These are phyloP conservation scores for Actinia equina DNA, from an alignment of 64 coral and sea anemone species.

Conservation along the genomic window DNA sequence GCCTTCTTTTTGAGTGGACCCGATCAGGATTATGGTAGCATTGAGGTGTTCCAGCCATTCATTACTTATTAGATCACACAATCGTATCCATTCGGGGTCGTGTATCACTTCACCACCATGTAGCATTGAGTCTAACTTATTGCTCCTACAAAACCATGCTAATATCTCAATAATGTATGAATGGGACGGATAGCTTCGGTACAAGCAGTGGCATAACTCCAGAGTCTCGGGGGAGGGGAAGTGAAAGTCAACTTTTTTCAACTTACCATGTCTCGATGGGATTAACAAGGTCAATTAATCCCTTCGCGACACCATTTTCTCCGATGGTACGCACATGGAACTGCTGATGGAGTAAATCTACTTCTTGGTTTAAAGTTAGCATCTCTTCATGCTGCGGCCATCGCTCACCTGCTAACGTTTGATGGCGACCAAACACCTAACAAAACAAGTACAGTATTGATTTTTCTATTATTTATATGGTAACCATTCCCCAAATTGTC, in stretches of 20 bases:
- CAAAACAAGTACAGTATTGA: neutral
- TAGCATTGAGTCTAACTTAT: constrained; percentile 68
- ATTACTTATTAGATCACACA: constrained; percentile 70
- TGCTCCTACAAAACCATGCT: constrained; percentile 41
- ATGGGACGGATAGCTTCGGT: no score
- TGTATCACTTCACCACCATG: constrained; percentile 66
- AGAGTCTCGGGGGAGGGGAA: no score
- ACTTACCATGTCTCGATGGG: constrained; percentile 94
- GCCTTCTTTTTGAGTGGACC: constrained; percentile 71
- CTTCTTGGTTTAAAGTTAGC: constrained; percentile 66
- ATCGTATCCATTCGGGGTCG: constrained; percentile 90
- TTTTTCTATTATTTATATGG: no score
- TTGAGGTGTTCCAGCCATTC: constrained; percentile 75
- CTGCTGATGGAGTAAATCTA: constrained; percentile 86
- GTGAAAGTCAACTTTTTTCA: no score
- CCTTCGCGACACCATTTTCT: constrained; percentile 96
- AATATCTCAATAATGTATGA: neutral
- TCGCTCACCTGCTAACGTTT: constrained; percentile 50
- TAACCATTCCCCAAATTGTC: no score
- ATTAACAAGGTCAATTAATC: constrained; percentile 92
- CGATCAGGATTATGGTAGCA: constrained; percentile 68
- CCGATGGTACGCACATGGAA: constrained; percentile 85
- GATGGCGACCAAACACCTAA: constrained; percentile 91
- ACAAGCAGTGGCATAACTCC: no score
- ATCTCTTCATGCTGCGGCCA: constrained; percentile 77